These are phyloP conservation scores for Aleiodes sp. DNA, from an alignment of 1,140 invertebrate genomes.

Conservation along the genomic window DNA sequence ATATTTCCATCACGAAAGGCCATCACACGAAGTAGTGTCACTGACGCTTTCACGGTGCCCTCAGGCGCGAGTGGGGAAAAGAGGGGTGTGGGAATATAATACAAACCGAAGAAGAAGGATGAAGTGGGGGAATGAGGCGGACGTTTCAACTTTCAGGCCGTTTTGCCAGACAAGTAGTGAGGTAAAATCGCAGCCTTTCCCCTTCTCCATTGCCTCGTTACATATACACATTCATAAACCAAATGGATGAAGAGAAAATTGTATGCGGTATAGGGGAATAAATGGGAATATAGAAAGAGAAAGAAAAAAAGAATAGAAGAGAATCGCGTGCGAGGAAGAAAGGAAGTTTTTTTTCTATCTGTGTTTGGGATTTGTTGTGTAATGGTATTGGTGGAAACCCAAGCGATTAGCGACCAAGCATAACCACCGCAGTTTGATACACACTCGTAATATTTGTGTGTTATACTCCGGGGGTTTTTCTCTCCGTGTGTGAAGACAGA, in stretches of 20 bases:
- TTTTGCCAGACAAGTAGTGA: constrained; percentile 27
- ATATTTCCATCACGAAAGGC: constrained; percentile 25
- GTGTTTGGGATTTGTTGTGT: constrained; percentile 7
- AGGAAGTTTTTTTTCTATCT: too few relatives aligned
- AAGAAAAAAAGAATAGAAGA: neutral
- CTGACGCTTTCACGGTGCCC: too few relatives aligned
- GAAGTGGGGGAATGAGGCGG: neutral
- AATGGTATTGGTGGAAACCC: constrained; percentile 25
- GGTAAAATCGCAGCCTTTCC: neutral
- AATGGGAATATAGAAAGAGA: neutral
- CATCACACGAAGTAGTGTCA: neutral
- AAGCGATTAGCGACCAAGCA: constrained; percentile 29
- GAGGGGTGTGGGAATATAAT: too few relatives aligned
- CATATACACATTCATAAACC: constrained; percentile 2
- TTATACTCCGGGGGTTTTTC: neutral
- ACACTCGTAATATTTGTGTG: constrained; percentile 12
- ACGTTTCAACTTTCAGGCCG: constrained; percentile 30
- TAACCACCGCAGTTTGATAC: constrained; percentile 11
- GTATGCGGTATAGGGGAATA: neutral
- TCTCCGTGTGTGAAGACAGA: too few relatives aligned
- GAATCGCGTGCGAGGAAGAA: too few relatives aligned
- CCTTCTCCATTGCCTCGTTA: constrained; percentile 7
- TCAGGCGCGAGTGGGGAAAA: too few relatives aligned
- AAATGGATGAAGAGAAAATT: constrained; percentile 14
- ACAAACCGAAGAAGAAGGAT: neutral